Evolutionary conservation across 2,113 vertebrate genomes (phyloP).

Genomic region (Microtus pennsylvanicus): DNA sequence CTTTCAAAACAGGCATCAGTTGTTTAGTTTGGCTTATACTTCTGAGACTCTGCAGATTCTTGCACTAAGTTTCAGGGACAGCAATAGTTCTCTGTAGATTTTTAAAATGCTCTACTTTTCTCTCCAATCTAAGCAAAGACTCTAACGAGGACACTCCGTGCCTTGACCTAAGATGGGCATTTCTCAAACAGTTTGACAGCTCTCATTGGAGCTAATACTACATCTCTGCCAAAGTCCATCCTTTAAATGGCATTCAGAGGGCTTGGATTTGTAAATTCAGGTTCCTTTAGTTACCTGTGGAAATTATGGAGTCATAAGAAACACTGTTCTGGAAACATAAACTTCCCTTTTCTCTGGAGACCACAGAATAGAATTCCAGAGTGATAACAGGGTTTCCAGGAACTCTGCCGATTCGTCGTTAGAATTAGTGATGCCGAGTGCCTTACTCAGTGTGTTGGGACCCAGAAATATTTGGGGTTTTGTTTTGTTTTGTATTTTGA

Average conservation of each 20-base stretch:
- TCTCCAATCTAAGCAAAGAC: conserved; percentile 7
- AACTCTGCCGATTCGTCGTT: background rate
- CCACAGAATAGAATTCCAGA: background rate
- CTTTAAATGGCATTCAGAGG: background rate
- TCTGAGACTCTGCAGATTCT: conserved; percentile 41
- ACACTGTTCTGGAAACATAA: background rate
- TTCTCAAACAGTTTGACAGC: background rate
- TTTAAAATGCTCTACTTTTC: conserved; percentile 28
- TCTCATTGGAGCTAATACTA: conserved; percentile 15
- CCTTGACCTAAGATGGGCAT: background rate
- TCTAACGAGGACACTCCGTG: background rate
- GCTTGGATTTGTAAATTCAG: background rate
- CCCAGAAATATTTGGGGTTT: background rate
- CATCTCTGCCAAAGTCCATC: background rate
- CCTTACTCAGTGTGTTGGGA: conserved; percentile 68
- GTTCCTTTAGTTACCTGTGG: background rate
- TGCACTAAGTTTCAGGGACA: conserved; percentile 21
- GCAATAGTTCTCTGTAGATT: background rate
- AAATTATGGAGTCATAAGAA: background rate
- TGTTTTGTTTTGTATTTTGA: background rate
- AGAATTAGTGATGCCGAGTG: conserved; percentile 70
- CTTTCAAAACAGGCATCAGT: conserved; percentile 62
- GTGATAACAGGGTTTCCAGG: background rate
- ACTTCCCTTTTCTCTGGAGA: background rate
- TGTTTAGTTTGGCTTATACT: conserved; percentile 4